Base-by-base conservation (phyloP, 2,113 vertebrate genomes). In the Indicator maculatus region DNA sequence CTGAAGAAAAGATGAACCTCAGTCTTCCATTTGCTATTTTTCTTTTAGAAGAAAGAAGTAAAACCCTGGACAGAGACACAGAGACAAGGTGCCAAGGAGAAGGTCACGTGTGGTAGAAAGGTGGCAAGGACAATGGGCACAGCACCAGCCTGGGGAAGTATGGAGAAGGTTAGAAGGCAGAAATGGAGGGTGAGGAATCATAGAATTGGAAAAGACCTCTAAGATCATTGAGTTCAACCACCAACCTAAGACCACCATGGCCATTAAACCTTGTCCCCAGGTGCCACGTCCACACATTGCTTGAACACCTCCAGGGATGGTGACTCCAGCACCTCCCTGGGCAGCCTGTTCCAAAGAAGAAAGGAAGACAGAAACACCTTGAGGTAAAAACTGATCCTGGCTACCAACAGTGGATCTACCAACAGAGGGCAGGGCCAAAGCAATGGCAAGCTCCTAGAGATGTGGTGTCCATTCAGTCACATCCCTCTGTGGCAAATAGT, bases 381-480 rank as follows among this genome's bases (percentile, higher is more conserved):
- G 41, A 26, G 36, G 12, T 16, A 60, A 26, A 39, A 55, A 50
- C 20, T 9, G 24, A 83, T 7, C 24, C 31, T 50, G 39, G 61
- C 39, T 45, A 38, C 12, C 39, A 26, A 9, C 65, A 44, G 6
- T 30, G 36, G 30, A 47, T 56, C 16, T 36, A 8, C 70, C n/a
- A 38, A 15, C 50, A 12, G 23, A 38, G 16, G 11, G 16, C 52
- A 65, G 47, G 44, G 30, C 24, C 0, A 1, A 70, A 31, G 12
- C 9, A 17, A 39, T 52, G 24, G 36, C 31, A 52, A 75, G 20
- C 17, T 56, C 6, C 45, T 50, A 3, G 8, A 30, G 70, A 11
- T 17, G 17, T 0, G 9, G 6, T 26, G 69, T 39, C 70, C 26
- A 12, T n/a, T 45, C 53, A 39, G 58, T 26, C 0, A 0, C 18